These are phyloP conservation scores for Rousettus madagascariensis DNA, from an alignment of 2,797 vertebrate genomes.

Conservation along the genomic window DNA sequence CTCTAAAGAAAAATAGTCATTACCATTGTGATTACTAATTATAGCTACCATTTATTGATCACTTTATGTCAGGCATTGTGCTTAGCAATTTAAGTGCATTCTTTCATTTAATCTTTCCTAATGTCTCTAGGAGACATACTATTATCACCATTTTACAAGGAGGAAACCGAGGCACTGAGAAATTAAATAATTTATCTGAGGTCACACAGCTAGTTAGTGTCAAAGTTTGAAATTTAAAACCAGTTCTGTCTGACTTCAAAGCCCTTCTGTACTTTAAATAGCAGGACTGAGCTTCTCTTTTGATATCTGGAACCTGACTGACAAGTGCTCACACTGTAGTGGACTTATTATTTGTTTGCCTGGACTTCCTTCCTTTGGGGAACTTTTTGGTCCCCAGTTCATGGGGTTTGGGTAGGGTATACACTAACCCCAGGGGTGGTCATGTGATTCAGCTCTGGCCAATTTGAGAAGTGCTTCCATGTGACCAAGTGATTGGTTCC, in stretches of 20 bases:
- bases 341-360: neutral
- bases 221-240: constrained; percentile 29
- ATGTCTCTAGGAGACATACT: neutral
- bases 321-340: neutral
- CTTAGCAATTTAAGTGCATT: constrained; percentile 6
- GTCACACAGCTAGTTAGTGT: neutral
- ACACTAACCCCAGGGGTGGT: neutral
- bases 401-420: neutral
- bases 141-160: neutral
- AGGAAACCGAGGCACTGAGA: constrained; percentile 34
- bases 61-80: neutral
- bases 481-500: neutral
- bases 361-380: neutral
- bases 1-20: neutral
- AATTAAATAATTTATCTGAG: constrained; percentile 43
- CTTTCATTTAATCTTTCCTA: constrained; percentile 28
- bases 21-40: neutral
- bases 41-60: neutral
- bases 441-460: neutral
- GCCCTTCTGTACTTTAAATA: neutral
- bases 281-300: neutral
- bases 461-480: neutral
- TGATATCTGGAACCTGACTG: neutral
- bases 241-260: constrained; percentile 55
- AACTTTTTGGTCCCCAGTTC: neutral